phyloP scores from a whole-genome alignment of 2,888 invertebrate genomes.

The Cyrtodaria siliqua region DNA sequence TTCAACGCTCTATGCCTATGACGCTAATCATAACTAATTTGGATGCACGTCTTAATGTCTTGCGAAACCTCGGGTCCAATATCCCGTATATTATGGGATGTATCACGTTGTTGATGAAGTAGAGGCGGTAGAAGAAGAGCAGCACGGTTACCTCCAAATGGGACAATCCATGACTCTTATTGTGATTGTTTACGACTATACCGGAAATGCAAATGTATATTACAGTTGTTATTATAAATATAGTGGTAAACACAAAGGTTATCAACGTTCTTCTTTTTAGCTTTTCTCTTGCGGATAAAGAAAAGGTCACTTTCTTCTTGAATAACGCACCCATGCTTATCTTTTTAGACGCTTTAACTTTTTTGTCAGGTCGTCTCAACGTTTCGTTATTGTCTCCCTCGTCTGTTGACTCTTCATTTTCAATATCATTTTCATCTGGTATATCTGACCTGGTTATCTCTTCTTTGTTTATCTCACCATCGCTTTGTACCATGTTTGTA shows the following conservation, averaged over 20 bases:
- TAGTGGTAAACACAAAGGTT: conserved; percentile 40
- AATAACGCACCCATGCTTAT: not conserved
- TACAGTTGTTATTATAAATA: conserved; percentile 29
- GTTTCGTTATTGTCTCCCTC: too few species aligned
- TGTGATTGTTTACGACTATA: not conserved
- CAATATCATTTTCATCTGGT: too few species aligned
- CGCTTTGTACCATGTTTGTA: too few species aligned
- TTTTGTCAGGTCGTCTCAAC: too few species aligned
- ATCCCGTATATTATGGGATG: conserved; percentile 40
- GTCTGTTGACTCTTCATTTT: too few species aligned
- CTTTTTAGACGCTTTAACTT: too few species aligned
- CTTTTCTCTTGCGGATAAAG: conserved; percentile 25
- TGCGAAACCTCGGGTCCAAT: conserved; percentile 37
- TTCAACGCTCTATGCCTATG: too few species aligned
- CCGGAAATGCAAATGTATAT: conserved; percentile 22
- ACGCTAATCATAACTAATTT: conserved; percentile 23
- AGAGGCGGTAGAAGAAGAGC: conserved; percentile 25
- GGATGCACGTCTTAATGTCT: conserved; percentile 27
- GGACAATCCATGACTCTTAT: too few species aligned
- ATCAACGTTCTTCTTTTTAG: conserved; percentile 32
- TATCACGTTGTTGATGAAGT: conserved; percentile 40
- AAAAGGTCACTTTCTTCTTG: conserved; percentile 25
- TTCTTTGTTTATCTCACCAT: too few species aligned
- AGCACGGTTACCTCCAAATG: conserved; percentile 2
- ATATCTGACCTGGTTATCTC: too few species aligned